Evolutionary conservation across 2,888 invertebrate genomes (phyloP).

Genomic region (Onchidella celtica): DNA sequence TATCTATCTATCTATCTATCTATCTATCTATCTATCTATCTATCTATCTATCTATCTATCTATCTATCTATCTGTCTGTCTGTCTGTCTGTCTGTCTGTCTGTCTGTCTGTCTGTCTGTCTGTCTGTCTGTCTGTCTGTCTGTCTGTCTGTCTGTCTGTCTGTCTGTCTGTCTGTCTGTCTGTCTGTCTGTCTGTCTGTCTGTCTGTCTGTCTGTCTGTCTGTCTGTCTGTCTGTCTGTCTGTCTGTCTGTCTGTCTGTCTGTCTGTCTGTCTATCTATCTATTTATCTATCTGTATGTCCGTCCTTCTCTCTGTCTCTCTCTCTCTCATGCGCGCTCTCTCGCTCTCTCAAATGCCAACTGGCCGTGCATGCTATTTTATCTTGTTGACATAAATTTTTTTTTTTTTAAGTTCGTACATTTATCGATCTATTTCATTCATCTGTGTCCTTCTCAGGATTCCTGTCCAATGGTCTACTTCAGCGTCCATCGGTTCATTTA

Average conservation of each 20-base stretch:
- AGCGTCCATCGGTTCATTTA: no score
- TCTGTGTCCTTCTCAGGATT: no score
- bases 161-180: slow-evolving; percentile 56
- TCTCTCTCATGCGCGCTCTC: no score
- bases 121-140: slow-evolving; percentile 56
- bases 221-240: slow-evolving; percentile 65
- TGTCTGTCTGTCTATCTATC: slow-evolving; percentile 74
- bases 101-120: not conserved
- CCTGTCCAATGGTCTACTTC: no score
- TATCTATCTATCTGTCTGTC: not conserved
- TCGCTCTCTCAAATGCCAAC: not conserved
- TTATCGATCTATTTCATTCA: no score
- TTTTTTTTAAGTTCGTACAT: no score
- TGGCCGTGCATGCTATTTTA: not conserved
- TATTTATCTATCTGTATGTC: no score
- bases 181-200: slow-evolving; percentile 56
- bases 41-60: not conserved
- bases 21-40: not conserved
- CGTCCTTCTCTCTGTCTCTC: no score
- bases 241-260: slow-evolving; percentile 61
- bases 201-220: slow-evolving; percentile 56
- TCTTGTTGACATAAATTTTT: no score
- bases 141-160: slow-evolving; percentile 65
- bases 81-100: not conserved
- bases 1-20: not conserved